Percentiles rank a stretch among this genome's conserved stretches.
Conservation (phyloP, 2,113 vertebrate species). For the Oreotragus oreotragus region DNA sequence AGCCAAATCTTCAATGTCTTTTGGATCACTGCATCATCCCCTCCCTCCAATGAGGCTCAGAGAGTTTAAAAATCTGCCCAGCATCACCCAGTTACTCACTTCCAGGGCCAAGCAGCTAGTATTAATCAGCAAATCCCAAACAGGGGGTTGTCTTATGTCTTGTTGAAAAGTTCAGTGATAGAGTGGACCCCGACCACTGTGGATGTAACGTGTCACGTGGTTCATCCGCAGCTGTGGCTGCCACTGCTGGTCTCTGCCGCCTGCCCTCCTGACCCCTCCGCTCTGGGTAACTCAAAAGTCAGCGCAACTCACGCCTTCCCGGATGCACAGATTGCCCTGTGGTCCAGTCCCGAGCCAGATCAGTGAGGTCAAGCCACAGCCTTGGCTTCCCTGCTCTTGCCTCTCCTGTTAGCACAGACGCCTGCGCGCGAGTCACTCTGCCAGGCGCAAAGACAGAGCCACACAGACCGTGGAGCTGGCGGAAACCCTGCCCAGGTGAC, state of each 20-base stretch:
- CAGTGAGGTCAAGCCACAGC: not conserved
- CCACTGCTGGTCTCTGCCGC: not conserved
- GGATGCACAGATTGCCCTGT: not conserved
- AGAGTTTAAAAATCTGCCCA: not conserved
- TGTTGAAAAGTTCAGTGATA: not conserved
- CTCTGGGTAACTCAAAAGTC: not conserved
- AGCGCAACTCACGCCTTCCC: not conserved
- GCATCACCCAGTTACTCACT: not conserved
- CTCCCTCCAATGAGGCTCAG: not conserved
- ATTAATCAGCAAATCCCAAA: not conserved
- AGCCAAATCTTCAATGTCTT: not conserved
- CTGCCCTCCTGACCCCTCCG: not conserved
- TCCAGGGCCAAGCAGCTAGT: not conserved
- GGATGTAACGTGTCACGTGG: fast-evolving
- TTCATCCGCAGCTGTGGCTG: not conserved
- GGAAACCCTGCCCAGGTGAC: not conserved
- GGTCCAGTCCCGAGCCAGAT: not conserved
- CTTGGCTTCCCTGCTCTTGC: not conserved
- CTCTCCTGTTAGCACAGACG: not conserved
- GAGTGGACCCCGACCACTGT: not conserved
- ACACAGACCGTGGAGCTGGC: not conserved
- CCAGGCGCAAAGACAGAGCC: not conserved
- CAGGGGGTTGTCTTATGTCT: not conserved
- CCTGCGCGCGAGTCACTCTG: not conserved
- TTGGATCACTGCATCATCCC: not conserved